phyloP scores from a whole-genome alignment of 2,888 invertebrate species.

The Campaea margaritaria region DNA sequence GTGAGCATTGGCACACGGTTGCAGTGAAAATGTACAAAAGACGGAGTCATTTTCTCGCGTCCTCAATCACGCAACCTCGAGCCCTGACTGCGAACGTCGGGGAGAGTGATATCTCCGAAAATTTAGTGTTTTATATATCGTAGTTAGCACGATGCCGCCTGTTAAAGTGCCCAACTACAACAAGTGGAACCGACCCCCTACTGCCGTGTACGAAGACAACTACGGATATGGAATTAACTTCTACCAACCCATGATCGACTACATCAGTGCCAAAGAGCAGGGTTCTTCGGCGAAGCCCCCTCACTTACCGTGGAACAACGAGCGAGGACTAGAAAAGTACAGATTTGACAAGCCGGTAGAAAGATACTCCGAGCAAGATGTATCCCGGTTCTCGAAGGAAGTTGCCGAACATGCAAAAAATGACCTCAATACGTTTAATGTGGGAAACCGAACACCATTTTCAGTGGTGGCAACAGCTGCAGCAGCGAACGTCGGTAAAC shows the following conservation, averaged over 20 bases:
- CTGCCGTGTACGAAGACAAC: constrained; percentile 91
- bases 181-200: constrained; percentile 86
- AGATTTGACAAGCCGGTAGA: constrained; percentile 87
- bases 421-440: constrained; percentile 86
- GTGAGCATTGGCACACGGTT: constrained; percentile 71
- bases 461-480: constrained; percentile 87
- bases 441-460: constrained; percentile 86
- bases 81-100: constrained; percentile 56
- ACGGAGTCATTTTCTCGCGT: constrained; percentile 60
- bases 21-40: constrained; percentile 75
- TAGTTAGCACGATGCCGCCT: constrained; percentile 66
- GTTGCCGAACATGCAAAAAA: constrained; percentile 89
- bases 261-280: constrained; percentile 89
- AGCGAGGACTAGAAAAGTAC: constrained; percentile 88
- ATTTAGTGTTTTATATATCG: constrained; percentile 12
- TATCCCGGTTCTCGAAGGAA: constrained; percentile 87
- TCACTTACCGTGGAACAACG: constrained; percentile 90
- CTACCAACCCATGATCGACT: constrained; percentile 95
- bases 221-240: constrained; percentile 93
- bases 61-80: constrained; percentile 69
- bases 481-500: constrained; percentile 87
- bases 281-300: constrained; percentile 79
- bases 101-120: constrained; percentile 33
- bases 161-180: constrained; percentile 73
- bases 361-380: constrained; percentile 88